Base-by-base conservation (phyloP, 2,113 vertebrate species). In the Tragelaphus imberbis region DNA sequence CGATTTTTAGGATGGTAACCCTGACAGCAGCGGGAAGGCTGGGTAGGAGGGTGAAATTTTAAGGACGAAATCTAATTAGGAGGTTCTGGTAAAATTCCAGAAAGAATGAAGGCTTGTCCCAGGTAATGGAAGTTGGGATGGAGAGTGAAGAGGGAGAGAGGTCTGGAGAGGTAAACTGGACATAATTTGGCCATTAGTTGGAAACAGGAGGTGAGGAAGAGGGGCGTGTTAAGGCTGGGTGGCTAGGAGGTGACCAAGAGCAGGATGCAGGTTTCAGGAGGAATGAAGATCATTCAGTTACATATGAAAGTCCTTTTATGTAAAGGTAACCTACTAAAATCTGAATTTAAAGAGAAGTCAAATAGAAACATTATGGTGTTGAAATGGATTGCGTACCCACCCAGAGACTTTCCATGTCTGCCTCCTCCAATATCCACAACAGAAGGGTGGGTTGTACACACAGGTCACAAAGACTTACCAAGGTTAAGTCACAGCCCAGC, bases 171-270 rank as follows among this genome's bases (percentile, higher is more conserved):
- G 92, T 40, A 27, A 65, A 51, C 11, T 5, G 27, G 58, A 33
- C 36, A 33, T 59, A 79, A 7, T 25, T 56, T 88, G 77, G 55
- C 40, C 40, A 2, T 1, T 23, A 16, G 21, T 0, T 6, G 33
- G 14, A 40, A 82, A 7, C 28, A 16, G 55, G 55, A 63, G 16
- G 23, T 19, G 33, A 28, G 10, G 7, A 49, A 91, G 27, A 85
- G 65, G 59, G 16, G 6, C 19, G 3, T 36, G 28, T n/a, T 2
- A 3, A 4, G 15, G 9, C 28, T 49, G 40, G 7, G 14, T 2
- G 27, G 19, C 84, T 58, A 30, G 11, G 36, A 51, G 23, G 88
- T 56, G 49, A 79, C 28, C 30, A 6, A 56, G 51, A 63, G 47
- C 33, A 47, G 51, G 6, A 79, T 6, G 8, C 12, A 30, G 75